phyloP scores from a whole-genome alignment of 2,797 vertebrate species.

The Lemur catta region DNA sequence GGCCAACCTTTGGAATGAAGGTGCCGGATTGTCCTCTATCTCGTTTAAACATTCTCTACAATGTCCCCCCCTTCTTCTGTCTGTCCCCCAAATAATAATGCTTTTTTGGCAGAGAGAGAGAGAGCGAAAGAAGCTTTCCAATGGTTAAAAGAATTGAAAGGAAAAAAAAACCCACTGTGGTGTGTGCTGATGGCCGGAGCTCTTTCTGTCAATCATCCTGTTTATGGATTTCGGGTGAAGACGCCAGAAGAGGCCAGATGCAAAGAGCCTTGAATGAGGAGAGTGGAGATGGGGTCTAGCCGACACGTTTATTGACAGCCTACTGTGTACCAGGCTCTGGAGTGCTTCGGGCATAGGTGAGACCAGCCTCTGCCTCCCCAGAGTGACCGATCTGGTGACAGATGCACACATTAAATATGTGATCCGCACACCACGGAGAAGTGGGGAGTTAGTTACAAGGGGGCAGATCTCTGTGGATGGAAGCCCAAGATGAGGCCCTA shows the following conservation, averaged over 20 bases:
- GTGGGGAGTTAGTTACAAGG: neutral
- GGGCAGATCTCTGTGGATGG: too few species aligned
- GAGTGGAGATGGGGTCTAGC: neutral
- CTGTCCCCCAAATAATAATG: neutral
- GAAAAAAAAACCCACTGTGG: neutral
- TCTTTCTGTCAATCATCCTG: neutral
- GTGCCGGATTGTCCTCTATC: neutral
- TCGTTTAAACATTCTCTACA: neutral
- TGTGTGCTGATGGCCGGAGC: neutral
- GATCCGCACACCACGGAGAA: rapidly evolving
- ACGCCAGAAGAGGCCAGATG: neutral
- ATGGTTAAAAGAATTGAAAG: neutral
- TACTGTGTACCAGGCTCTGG: neutral
- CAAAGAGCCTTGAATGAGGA: neutral
- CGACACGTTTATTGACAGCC: neutral
- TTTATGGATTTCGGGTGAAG: neutral
- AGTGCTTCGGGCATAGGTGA: neutral
- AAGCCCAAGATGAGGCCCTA: neutral
- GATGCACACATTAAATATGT: rapidly evolving
- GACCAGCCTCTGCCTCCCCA: neutral
- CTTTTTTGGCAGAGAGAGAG: neutral
- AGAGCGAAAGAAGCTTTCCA: neutral
- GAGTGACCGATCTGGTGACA: neutral
- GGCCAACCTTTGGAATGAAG: neutral
- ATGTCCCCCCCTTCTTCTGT: neutral